These are phyloP conservation scores for Drosophila subpulchrella DNA, from an alignment of 1,140 invertebrate species.

Conservation along the genomic window DNA sequence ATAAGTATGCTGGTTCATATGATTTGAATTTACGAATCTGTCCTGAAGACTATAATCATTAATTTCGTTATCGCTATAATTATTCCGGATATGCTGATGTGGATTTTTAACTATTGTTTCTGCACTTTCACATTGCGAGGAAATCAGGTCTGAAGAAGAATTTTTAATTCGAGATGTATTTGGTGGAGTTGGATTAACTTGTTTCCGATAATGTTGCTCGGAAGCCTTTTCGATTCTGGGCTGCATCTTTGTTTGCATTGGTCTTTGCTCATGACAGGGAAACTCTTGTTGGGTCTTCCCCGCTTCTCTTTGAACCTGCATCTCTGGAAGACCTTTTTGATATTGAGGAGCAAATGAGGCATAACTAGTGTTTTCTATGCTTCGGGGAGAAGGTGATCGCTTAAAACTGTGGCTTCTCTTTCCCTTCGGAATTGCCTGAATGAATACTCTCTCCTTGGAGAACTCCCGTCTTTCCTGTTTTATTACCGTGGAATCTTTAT, in stretches of 20 bases:
- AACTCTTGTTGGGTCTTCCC: not conserved
- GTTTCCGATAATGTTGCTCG: not conserved
- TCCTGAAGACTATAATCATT: not conserved
- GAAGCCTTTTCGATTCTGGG: not conserved
- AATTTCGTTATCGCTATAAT: not conserved
- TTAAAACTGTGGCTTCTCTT: not conserved
- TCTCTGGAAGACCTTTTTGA: not conserved
- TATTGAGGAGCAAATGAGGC: not conserved
- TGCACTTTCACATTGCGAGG: not conserved
- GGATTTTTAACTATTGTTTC: not conserved
- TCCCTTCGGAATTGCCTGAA: not conserved
- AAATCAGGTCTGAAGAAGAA: not conserved
- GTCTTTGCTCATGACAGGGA: not conserved
- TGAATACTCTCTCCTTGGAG: not conserved
- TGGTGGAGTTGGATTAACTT: not conserved
- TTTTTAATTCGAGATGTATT: not conserved
- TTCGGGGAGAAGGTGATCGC: not conserved
- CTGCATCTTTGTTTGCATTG: slow-evolving; percentile 4
- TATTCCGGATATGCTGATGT: not conserved
- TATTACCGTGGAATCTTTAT: not conserved
- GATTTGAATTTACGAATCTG: not conserved
- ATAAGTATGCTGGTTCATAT: not conserved
- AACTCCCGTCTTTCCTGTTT: not conserved
- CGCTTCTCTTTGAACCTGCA: not conserved
- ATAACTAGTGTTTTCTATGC: not conserved